These are phyloP conservation scores for Meleagris gallopavo DNA, from an alignment of 2,113 vertebrate genomes.

Conservation along the genomic window DNA sequence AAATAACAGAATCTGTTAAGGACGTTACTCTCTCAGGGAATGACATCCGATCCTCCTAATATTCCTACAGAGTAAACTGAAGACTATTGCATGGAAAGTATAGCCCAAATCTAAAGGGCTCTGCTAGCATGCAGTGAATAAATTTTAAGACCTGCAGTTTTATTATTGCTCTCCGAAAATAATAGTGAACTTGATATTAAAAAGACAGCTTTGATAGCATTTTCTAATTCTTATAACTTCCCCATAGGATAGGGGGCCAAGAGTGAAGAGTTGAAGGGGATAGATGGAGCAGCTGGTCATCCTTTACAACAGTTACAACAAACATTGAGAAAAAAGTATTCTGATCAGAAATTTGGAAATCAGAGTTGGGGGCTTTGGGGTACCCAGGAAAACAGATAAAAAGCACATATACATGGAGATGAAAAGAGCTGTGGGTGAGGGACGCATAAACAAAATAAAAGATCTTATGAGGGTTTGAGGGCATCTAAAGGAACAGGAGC, in stretches of 20 bases:
- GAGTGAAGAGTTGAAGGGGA: not conserved
- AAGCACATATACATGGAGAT: accelerated
- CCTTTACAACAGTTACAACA: not conserved
- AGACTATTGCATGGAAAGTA: not conserved
- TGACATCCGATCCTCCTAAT: not conserved
- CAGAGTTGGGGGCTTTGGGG: not conserved
- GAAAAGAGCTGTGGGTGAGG: not conserved
- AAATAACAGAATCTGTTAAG: not conserved
- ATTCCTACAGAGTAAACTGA: not conserved
- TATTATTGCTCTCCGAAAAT: not conserved
- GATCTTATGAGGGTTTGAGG: not conserved
- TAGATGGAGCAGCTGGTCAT: not conserved
- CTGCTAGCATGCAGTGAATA: not conserved
- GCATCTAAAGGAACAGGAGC: not conserved
- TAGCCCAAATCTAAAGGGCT: not conserved
- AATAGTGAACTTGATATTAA: not conserved
- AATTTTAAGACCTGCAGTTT: not conserved
- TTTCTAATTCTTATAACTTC: not conserved
- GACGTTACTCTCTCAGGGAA: not conserved
- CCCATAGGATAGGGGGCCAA: not conserved
- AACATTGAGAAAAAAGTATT: not conserved
- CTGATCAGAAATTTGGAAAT: not conserved
- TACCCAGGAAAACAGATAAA: not conserved
- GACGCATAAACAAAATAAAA: not conserved
- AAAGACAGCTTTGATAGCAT: not conserved